These are phyloP conservation scores for Caenorhabditis plicata DNA, from an alignment of 2,888 invertebrate species.

Conservation along the genomic window DNA sequence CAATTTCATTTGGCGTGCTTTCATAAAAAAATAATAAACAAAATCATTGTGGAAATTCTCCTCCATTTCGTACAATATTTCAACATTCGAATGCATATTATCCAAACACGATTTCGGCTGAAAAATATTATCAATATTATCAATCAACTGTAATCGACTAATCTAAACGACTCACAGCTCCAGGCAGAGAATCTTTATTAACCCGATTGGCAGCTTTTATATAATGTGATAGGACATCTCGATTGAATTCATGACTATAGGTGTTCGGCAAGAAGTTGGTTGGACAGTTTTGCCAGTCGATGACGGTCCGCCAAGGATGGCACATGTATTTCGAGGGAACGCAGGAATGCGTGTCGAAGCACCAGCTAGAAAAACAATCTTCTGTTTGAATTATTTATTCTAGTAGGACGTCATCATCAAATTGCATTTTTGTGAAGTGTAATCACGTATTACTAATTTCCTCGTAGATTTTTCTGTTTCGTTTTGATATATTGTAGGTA, in stretches of 20 bases:
- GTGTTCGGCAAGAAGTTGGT: conserved; percentile 1
- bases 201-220: conserved; percentile 34
- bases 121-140: background rate
- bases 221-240: no score
- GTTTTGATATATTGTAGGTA: no score
- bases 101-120: background rate
- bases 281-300: conserved; percentile 26
- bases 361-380: no score
- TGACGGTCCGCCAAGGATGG: conserved; percentile 19
- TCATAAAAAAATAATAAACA: no score
- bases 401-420: no score
- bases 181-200: conserved; percentile 15
- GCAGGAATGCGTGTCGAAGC: conserved; percentile 15
- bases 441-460: no score
- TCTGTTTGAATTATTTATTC: no score
- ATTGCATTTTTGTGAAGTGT: no score
- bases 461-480: no score
- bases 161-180: conserved; percentile 18
- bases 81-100: background rate
- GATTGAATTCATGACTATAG: no score
- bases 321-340: conserved; percentile 32
- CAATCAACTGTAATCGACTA: background rate
- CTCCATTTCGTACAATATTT: background rate
- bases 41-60: background rate
- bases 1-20: no score